Evolutionary conservation across 2,888 invertebrate genomes (phyloP), one percentile per base, ranked within the genome.

Genomic region (Acrocera orbiculus): DNA sequence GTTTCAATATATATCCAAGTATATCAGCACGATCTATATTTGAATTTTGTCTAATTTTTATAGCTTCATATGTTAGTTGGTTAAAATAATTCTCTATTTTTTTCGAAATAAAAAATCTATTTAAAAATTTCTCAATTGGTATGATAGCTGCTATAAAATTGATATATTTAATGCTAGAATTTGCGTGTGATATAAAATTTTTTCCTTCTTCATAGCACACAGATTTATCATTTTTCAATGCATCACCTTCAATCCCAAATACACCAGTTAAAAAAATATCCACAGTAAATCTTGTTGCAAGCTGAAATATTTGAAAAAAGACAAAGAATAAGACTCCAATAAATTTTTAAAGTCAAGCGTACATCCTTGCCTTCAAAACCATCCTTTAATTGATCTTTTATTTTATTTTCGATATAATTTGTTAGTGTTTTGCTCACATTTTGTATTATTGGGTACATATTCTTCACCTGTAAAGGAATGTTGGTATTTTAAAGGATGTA

Each of bases 41-140:
- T 3, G 35, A 47, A 19, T 43, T 32, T 3, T 45, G 42, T 0
- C 58, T 46, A 2, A 50, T 32, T 16, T 51, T 40, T 6, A 55
- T 34, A 0, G 56, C 51, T 13, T 37, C 44, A 9, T 42, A 36
- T 51, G 54, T 47, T 1, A 57, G 36, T 3, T 43, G 36, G 1
- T 41, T 27, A 16, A 56, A 58, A 31, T 50, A 56, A 0, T 23
- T 7, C 16, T 52, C 87, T 48, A 89, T 87, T 1, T 66, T 69
- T 0, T 54, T 63, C 0, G 47, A 41, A 1, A 58, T 30, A 24
- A 54, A 46, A 4, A 46, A 45, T 0, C 45, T 15, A n/a, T 48
- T 52, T n/a, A 42, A 40, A 2, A 54, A 9, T 1, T 38, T 30
- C 1, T 31, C 35, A 1, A 61, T 11, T n/a, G n/a, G n/a, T n/a